Evolutionary conservation across 2,888 invertebrate species (phyloP), one percentile per base, ranked within the genome.

Genomic region (Brenthis hecate): DNA sequence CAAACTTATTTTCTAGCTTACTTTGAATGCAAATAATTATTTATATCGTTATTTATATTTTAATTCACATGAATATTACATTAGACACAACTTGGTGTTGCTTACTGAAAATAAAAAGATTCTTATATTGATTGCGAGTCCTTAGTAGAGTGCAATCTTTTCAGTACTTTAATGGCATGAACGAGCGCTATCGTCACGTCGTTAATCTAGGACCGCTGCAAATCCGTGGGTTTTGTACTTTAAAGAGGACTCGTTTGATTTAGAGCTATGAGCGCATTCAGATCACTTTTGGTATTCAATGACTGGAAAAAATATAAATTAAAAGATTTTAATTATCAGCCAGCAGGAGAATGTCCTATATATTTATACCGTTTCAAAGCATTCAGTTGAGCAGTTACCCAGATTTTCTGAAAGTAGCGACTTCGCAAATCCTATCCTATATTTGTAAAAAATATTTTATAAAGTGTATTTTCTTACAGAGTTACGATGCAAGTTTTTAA

Each of bases 221-320:
- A 53, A 8, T 58, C 51, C 16, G 13, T 13, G 58, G n/a, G n/a
- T 58, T 66, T 66, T 58, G 53, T 53, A 28, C 57, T 66, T 65
- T 65, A 54, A 60, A 60, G 60, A 50, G 28, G 60, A 28, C 50
- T 50, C 60, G 60, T 60, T 60, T 60, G 60, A 60, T 60, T 50
- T 50, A 50, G 48, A 60, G n/a, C 58, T 60, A 60, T 60, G 58
- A 60, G 60, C 32, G 60, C 60, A 62, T 62, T 62, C 62, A 62
- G 14, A 43, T 43, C n/a, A 36, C 14, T 53, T 36, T 54, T 62
- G 14, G 36, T 53, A 13, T 62, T 62, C 36, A 36, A 54, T 28
- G 32, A 54, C n/a, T 54, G 51, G 54, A 62, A 60, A 48, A 50
- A 60, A 60, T 60, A 60, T 50, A 60, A 50, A 28, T 60, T 60